Percentiles rank a stretch among this genome's conserved stretches.
Evolutionary conservation across 2,797 vertebrate genomes (phyloP).

Genomic region (Alcedo atthis): DNA sequence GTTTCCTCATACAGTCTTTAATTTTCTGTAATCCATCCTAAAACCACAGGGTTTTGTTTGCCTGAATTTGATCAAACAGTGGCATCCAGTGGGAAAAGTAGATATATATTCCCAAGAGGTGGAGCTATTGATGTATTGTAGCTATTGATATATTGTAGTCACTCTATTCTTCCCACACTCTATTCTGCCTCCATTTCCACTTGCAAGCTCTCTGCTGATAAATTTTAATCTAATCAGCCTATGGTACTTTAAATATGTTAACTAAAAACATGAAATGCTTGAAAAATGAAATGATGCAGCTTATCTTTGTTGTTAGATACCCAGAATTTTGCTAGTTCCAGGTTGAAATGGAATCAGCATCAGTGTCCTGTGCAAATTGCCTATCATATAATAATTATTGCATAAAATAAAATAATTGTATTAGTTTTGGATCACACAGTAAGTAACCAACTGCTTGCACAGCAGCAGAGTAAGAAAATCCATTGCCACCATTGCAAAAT

Average conservation of each 20-base stretch:
- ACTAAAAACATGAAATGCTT: not conserved
- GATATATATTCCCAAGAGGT: not conserved
- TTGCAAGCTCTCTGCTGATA: not conserved
- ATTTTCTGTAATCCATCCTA: not conserved
- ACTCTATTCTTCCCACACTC: no score
- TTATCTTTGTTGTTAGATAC: not conserved
- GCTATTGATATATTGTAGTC: no score
- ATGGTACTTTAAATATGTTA: not conserved
- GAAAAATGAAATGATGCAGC: not conserved
- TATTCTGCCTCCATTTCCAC: rapidly evolving
- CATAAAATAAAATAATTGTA: not conserved
- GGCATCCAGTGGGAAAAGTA: slow-evolving; percentile 50
- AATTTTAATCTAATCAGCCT: not conserved
- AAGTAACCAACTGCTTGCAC: not conserved
- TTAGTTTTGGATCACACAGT: not conserved
- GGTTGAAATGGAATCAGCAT: not conserved
- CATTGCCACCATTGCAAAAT: not conserved
- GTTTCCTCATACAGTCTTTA: not conserved
- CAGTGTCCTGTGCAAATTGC: not conserved
- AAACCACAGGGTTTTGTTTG: not conserved
- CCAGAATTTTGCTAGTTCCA: not conserved
- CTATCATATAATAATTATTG: not conserved
- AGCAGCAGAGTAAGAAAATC: not conserved
- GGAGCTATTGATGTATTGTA: not conserved
- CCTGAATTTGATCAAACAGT: slow-evolving; percentile 60